Evolutionary conservation across 2,797 vertebrate genomes (phyloP).

Genomic region (Nannoperca obscura): DNA sequence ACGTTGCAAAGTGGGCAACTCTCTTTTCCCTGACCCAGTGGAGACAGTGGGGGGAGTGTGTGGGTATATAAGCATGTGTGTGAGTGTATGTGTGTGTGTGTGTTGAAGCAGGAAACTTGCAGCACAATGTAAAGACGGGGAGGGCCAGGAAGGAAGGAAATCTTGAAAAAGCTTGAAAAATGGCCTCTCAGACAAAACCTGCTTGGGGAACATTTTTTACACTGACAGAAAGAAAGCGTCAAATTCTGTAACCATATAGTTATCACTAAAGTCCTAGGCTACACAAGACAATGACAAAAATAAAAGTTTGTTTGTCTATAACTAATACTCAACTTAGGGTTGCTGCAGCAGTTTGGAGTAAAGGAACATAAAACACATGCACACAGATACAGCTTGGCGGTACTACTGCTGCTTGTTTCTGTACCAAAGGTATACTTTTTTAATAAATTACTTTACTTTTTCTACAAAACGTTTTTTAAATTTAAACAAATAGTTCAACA

Average conservation of each 20-base stretch:
- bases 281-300: not conserved
- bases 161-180: conserved; percentile 79
- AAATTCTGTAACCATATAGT: conserved; percentile 20
- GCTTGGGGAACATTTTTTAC: conserved; percentile 32
- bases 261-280: not conserved
- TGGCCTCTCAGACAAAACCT: conserved; percentile 78
- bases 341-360: not conserved
- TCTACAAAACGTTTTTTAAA: not conserved
- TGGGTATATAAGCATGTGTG: conserved; percentile 20
- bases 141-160: conserved; percentile 89
- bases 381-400: not conserved
- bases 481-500: not conserved
- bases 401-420: too few relatives aligned
- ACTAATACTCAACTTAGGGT: not conserved
- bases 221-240: conserved; percentile 41
- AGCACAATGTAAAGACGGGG: conserved; percentile 88
- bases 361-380: not conserved
- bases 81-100: conserved; percentile 39
- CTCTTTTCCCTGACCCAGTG: conserved; percentile 32
- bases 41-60: conserved; percentile 23
- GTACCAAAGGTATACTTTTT: too few relatives aligned
- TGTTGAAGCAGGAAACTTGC: conserved; percentile 80
- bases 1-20: conserved; percentile 46
- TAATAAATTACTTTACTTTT: not conserved
- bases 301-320: not conserved